Base-by-base conservation (phyloP, 2,797 vertebrate genomes). In the Danio kyathit region DNA sequence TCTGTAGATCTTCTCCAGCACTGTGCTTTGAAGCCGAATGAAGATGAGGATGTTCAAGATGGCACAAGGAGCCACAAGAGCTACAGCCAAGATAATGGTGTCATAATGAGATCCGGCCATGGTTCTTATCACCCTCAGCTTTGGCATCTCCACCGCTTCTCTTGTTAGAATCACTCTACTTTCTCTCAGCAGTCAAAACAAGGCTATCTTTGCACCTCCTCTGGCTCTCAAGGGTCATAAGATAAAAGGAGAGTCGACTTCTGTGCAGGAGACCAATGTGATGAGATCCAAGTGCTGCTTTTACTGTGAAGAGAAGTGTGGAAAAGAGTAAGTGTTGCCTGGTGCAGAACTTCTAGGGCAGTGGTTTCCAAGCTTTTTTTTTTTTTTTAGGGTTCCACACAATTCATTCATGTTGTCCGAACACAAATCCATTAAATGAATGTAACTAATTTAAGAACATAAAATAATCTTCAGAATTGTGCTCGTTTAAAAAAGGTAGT, bases 101-200 rank as follows among this genome's bases (percentile, higher is more conserved):
- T 43, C 44, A 6, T 87, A 84, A 86, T 85, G 82, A 80, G 46
- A 82, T 79, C 70, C 52, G 54, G 19, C 60, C 69, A 61, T n/a
- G 60, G 43, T 74, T 72, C 54, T 73, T 52, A 48, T 17, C 5
- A 10, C 10, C 40, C 7, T 19, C 29, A 76, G 65, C 76, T 75
- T 72, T 65, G 56, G 61, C 41, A 72, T 78, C 60, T 74, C 14
- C 40, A 41, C 43, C 48, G 38, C 72, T 46, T 71, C 61, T 65
- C 46, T 63, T 73, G 76, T 84, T 82, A 84, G 75, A 51, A 44
- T 64, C 17, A 19, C 13, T 4, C n/a, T 19, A 52, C 6, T 72
- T 13, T 64, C 19, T 56, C 65, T 85, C 72, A 66, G 73, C 43
- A 66, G 61, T 29, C 63, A 70, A 51, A 82, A 61, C 69, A 74